A percentile compares a stretch with the other conserved stretches of the same genome.
Conservation (phyloP, 2,888 invertebrate species). For the Mesoligia furuncula region DNA sequence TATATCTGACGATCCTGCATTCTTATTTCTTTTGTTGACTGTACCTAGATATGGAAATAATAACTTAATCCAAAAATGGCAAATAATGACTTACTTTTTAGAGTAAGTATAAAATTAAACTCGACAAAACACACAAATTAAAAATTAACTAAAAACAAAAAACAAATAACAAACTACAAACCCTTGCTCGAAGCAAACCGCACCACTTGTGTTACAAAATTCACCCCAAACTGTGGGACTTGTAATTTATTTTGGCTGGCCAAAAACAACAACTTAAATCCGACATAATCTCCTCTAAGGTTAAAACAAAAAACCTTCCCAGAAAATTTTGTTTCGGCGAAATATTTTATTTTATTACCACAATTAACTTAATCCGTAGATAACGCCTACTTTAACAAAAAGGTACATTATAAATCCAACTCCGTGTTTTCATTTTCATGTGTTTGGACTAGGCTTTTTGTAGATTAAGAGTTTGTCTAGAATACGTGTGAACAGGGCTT, state of each 20-base stretch:
- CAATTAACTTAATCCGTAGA: constrained; percentile 70
- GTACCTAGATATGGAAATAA: neutral
- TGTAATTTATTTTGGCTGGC: constrained; percentile 61
- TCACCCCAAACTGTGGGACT: constrained; percentile 33
- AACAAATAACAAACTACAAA: constrained; percentile 15
- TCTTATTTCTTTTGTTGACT: too few species aligned
- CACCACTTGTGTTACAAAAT: constrained; percentile 43
- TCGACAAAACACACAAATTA: neutral
- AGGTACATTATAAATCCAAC: constrained; percentile 56
- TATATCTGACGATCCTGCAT: too few species aligned
- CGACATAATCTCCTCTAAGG: constrained; percentile 64
- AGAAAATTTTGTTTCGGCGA: constrained; percentile 55
- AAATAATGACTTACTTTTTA: neutral
- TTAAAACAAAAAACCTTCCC: constrained; percentile 64
- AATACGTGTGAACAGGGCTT: constrained; percentile 26
- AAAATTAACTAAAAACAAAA: constrained; percentile 21
- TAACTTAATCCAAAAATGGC: neutral
- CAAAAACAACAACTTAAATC: constrained; percentile 67
- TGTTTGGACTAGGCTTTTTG: constrained; percentile 28
- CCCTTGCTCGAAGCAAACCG: constrained; percentile 36
- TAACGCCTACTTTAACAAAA: constrained; percentile 66
- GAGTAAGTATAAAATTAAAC: neutral
- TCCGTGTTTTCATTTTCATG: constrained; percentile 38
- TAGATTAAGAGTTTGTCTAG: constrained; percentile 24
- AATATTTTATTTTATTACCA: constrained; percentile 69